phyloP scores from a whole-genome alignment of 1,140 invertebrate species.

The Fopius arisanus region DNA sequence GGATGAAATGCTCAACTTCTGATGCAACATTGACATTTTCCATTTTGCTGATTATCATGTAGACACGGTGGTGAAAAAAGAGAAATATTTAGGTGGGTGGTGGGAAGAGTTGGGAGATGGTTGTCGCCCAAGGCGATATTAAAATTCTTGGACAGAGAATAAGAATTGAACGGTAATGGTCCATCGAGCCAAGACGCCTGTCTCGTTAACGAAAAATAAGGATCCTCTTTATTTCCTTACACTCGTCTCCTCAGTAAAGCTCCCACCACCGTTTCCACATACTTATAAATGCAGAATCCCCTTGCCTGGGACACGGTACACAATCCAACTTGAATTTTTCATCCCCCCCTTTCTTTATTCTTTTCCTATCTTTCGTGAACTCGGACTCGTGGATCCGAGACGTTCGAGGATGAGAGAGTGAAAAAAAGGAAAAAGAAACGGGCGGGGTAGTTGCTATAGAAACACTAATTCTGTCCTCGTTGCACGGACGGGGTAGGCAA shows the following conservation, averaged over 20 bases:
- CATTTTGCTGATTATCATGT: slow-evolving; percentile 14
- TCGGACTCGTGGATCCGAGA: slow-evolving; percentile 24
- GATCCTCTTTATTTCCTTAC: background rate
- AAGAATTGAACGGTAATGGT: slow-evolving; percentile 25
- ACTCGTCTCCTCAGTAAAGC: background rate
- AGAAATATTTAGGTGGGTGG: background rate
- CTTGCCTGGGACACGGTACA: background rate
- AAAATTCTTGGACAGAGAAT: slow-evolving; percentile 18
- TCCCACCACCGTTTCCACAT: background rate
- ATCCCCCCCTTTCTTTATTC: background rate
- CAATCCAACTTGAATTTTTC: background rate
- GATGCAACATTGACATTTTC: slow-evolving; percentile 5
- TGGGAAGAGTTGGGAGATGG: background rate
- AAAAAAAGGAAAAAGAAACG: slow-evolving; percentile 25
- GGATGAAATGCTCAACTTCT: background rate
- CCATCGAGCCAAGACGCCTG: background rate
- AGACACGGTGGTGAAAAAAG: background rate
- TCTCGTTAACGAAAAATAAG: slow-evolving; percentile 14
- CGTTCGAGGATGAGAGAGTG: slow-evolving; percentile 33
- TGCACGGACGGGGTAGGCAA: slow-evolving; percentile 36
- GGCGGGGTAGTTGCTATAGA: slow-evolving; percentile 61
- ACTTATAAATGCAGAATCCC: background rate
- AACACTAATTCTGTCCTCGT: slow-evolving; percentile 62
- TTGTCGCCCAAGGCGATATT: slow-evolving; percentile 10
- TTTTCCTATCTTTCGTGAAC: slow-evolving; percentile 14